A percentile compares a stretch with the other conserved stretches of the same genome.
phyloP scores from a whole-genome alignment of 2,113 vertebrate species.

The Lophotis ruficrista region DNA sequence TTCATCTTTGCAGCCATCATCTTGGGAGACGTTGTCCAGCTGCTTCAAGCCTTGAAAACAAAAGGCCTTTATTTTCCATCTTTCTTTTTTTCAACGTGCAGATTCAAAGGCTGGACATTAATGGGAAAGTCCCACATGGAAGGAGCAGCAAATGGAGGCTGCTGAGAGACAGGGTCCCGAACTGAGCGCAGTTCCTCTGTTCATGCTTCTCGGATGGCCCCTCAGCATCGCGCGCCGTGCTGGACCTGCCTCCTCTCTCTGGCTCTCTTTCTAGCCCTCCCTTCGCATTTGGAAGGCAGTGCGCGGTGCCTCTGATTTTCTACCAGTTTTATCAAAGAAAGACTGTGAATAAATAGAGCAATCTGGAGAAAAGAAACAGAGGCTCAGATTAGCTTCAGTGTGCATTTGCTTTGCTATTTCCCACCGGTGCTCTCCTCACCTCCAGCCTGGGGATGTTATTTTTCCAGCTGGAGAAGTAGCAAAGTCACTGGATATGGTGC shows the following conservation, averaged over 20 bases:
- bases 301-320: conserved; percentile 4
- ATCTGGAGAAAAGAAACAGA: not conserved
- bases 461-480: not conserved
- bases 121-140: not conserved
- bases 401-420: not conserved
- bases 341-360: conserved; percentile 29
- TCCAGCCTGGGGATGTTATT: not conserved
- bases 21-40: not conserved
- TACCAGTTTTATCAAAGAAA: conserved; percentile 29
- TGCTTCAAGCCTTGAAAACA: not conserved
- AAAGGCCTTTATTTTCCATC: not conserved
- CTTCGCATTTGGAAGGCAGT: conserved; percentile 20
- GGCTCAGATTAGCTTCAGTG: not conserved
- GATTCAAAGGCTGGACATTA: not conserved
- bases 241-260: not conserved
- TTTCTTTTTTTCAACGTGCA: not conserved
- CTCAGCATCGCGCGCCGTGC: not conserved
- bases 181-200: not conserved
- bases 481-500: not conserved
- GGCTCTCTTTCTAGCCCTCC: not conserved
- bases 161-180: not conserved
- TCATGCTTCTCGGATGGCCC: not conserved
- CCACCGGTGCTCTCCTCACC: not conserved
- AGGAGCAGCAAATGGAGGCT: not conserved
- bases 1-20: not conserved